Evolutionary conservation across 2,888 invertebrate genomes (phyloP).

Genomic region (Athalia circularis): DNA sequence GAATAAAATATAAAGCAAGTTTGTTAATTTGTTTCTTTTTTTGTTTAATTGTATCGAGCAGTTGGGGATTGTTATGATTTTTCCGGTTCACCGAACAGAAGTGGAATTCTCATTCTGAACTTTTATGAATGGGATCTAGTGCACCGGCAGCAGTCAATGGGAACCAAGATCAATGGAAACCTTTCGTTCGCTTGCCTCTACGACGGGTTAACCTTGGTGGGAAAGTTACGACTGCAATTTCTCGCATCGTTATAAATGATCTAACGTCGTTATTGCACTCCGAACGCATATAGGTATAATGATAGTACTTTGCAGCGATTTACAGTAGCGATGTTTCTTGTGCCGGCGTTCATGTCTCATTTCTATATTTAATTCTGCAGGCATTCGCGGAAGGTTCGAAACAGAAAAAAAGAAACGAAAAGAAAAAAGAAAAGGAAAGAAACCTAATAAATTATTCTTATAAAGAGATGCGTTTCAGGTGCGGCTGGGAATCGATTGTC

Average conservation of each 20-base stretch:
- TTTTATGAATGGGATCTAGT: slow-evolving; percentile 64
- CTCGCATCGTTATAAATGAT: not conserved
- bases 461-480: not conserved
- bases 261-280: not conserved
- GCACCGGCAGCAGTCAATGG: slow-evolving; percentile 50
- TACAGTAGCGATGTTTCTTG: slow-evolving; percentile 11
- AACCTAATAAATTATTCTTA: not conserved
- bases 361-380: slow-evolving; percentile 2
- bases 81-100: too few species aligned
- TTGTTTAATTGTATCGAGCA: too few species aligned
- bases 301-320: not conserved
- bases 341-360: slow-evolving; percentile 39
- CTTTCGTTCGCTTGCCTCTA: not conserved
- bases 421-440: too few species aligned
- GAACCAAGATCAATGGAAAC: slow-evolving; percentile 47
- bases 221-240: not conserved
- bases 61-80: too few species aligned
- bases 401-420: not conserved
- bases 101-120: too few species aligned
- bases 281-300: not conserved
- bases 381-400: not conserved
- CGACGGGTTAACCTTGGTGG: not conserved
- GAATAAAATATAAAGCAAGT: too few species aligned
- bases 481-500: not conserved
- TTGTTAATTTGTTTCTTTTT: too few species aligned